Evolutionary conservation across 35 echinoderm and acorn worm species (phyloP).

Genomic region (Chiridota heheva): DNA sequence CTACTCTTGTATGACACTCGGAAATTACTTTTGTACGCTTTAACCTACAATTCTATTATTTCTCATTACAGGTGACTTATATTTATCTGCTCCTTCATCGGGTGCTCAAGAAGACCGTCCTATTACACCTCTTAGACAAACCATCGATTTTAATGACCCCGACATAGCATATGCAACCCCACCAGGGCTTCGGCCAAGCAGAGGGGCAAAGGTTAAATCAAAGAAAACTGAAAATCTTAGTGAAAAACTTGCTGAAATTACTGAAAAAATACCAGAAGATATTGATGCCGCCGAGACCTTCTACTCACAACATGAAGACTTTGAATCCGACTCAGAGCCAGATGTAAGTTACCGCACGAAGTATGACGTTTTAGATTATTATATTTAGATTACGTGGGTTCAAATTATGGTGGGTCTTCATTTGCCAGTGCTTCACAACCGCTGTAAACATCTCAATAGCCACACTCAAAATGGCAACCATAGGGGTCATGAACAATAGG

Average conservation of each 20-base stretch:
- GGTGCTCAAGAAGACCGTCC: slow-evolving; percentile 69
- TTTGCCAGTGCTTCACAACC: too few species aligned
- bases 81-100: too few species aligned
- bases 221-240: neutral
- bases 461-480: too few species aligned
- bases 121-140: slow-evolving; percentile 78
- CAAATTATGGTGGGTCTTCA: too few species aligned
- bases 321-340: slow-evolving; percentile 86
- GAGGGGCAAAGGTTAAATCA: neutral
- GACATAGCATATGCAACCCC: slow-evolving; percentile 84
- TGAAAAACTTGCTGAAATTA: neutral
- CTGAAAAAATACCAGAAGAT: slow-evolving; percentile 78
- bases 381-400: neutral
- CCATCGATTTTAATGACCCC: slow-evolving; percentile 79
- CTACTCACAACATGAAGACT: slow-evolving; percentile 94
- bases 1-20: neutral
- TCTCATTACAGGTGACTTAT: too few species aligned
- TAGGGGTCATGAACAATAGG: too few species aligned
- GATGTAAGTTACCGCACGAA: slow-evolving; percentile 40
- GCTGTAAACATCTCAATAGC: neutral
- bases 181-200: slow-evolving; percentile 55
- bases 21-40: slow-evolving; percentile 4
- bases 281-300: slow-evolving; percentile 89
- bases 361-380: too few species aligned
- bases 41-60: too few species aligned